Base-by-base conservation (phyloP, 2,113 vertebrate species). In the Poeciliopsis occidentalis region DNA sequence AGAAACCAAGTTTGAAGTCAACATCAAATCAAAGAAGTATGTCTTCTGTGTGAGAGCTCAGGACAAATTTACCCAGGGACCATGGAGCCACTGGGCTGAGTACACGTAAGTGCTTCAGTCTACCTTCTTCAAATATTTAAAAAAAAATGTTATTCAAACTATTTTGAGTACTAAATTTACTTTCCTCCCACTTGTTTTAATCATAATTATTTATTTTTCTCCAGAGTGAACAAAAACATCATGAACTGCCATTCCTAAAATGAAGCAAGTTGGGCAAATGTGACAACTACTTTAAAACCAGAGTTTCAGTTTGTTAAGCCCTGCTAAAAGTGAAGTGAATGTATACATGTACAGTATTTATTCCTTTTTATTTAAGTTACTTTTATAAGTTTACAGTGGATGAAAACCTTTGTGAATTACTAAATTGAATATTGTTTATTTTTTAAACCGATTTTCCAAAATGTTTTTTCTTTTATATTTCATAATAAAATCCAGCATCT, bases 11-110 rank as follows among this genome's bases (percentile, higher is more conserved):
- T 90, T 63, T 4, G 44, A 69, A 22, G 47, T 90, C 41, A 44
- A 32, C 0, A 0, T 85, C 22, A 76, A 76, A 60, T 0, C 4
- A 12, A 89, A 31, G 60, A 90, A 27, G 73, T 94, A 80, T 26
- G 41, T 77, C 4, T 91, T 95, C 72, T 95, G 94, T 32, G 87
- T 94, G 67, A 80, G 93, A 22, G 92, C 91, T 37, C 89, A 90
- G 76, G 94, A 95, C 65, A 80, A 77, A 13, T 24, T 54, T 71
- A 87, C 90, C 32, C 17, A 4, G 0, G 91, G 91, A 1, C 87
- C 65, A 0, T 94, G 93, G 86, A 89, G 92, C 26, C 79, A 84
- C 27, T 95, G 94, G 94, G 93, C 71, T 65, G 30, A 75, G 0
- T 81, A 85, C 74, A 60, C 0, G 94, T 95, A 34, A 88, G 94